A percentile compares a stretch with the other conserved stretches of the same genome.
Evolutionary conservation across 2,888 invertebrate species (phyloP).

Genomic region (Melipona bicolor): DNA sequence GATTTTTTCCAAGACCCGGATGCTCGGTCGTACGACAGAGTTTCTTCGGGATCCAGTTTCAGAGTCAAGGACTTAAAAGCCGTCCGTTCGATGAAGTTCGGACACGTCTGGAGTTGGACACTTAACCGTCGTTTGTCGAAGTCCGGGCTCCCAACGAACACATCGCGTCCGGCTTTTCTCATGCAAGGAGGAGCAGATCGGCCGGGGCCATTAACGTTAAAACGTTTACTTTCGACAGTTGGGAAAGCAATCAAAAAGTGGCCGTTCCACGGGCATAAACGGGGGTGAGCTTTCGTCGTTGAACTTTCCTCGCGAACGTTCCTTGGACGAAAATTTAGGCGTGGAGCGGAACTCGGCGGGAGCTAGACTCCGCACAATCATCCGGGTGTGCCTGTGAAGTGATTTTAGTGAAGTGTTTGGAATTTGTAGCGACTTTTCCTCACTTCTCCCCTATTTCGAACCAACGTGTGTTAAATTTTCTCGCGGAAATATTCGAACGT

Average conservation of each 20-base stretch:
- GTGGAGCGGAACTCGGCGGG: not conserved
- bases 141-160: conserved; percentile 3
- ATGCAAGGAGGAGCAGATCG: conserved; percentile 31
- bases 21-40: conserved; percentile 2
- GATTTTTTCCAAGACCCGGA: too few species aligned
- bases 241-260: conserved; percentile 35
- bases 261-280: conserved; percentile 9
- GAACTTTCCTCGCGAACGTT: conserved; percentile 2
- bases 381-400: not conserved
- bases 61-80: conserved; percentile 67
- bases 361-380: not conserved
- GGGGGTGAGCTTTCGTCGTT: conserved; percentile 2
- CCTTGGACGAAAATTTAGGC: not conserved
- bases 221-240: conserved; percentile 49
- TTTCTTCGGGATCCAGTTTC: conserved; percentile 61
- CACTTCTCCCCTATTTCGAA: too few species aligned
- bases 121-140: conserved; percentile 50
- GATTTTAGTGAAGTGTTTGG: not conserved
- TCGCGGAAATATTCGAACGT: too few species aligned
- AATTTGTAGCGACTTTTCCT: not conserved
- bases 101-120: conserved; percentile 54
- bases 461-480: not conserved
- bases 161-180: conserved; percentile 26
- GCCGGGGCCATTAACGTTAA: conserved; percentile 40
- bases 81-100: conserved; percentile 52